Conservation (phyloP, 2,888 invertebrate species). For the Stenurella melanura region DNA sequence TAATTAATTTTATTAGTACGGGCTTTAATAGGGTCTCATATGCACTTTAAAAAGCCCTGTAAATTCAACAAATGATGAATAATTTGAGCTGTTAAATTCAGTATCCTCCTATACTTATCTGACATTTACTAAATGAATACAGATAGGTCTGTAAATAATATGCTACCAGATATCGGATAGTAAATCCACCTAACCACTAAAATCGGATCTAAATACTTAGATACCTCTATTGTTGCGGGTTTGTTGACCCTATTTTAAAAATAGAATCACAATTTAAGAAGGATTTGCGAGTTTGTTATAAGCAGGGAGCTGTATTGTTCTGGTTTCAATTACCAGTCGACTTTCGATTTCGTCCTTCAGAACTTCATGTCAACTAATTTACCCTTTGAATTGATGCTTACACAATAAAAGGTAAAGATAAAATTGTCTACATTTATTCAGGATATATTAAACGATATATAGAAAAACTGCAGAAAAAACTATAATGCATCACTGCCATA, state of each 20-base stretch:
- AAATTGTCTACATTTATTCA: too few species aligned
- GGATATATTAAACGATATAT: too few species aligned
- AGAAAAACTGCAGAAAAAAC: too few species aligned
- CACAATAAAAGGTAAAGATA: too few species aligned
- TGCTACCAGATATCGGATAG: neutral
- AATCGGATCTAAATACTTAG: neutral
- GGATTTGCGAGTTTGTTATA: neutral
- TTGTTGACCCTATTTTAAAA: neutral
- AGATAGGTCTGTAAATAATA: neutral
- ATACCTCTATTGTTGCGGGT: neutral
- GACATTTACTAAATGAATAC: neutral
- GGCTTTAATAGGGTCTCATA: too few species aligned
- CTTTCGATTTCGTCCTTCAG: neutral
- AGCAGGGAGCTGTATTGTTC: neutral
- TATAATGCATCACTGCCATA: too few species aligned
- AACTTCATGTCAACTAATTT: neutral
- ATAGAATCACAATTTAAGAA: neutral
- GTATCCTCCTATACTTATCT: neutral
- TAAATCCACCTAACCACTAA: neutral
- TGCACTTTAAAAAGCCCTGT: too few species aligned
- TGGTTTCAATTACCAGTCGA: neutral
- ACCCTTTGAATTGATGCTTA: too few species aligned
- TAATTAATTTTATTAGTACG: too few species aligned
- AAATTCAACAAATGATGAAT: too few species aligned
- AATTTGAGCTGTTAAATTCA: too few species aligned